A percentile compares a stretch with the other conserved stretches of the same genome.
Evolutionary conservation across 2,797 vertebrate genomes (phyloP).

Genomic region (Poeciliopsis gracilis): DNA sequence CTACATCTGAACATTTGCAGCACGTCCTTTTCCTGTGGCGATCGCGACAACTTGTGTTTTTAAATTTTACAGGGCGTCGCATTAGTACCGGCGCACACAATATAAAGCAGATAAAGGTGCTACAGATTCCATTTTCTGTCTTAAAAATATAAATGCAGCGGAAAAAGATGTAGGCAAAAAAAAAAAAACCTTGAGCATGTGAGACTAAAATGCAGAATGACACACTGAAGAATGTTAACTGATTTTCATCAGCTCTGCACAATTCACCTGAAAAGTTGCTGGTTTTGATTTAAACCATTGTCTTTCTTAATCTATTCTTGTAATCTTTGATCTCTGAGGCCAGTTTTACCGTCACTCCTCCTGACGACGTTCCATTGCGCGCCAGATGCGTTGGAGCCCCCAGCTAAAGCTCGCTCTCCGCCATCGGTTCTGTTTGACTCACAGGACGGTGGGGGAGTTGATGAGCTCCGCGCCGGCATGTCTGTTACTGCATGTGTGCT

Average conservation of each 20-base stretch:
- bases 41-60: slow-evolving; percentile 13
- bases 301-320: neutral
- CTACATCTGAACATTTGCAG: slow-evolving; percentile 18
- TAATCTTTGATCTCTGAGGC: neutral
- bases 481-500: slow-evolving; percentile 59
- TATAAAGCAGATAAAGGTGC: slow-evolving; percentile 50
- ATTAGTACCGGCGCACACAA: slow-evolving; percentile 1
- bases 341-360: neutral
- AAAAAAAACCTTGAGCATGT: neutral
- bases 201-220: slow-evolving; percentile 8
- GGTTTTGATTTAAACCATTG: slow-evolving; percentile 11
- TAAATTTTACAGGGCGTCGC: slow-evolving; percentile 2
- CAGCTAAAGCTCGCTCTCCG: slow-evolving; percentile 19
- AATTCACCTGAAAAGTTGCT: slow-evolving; percentile 34
- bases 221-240: slow-evolving; percentile 40
- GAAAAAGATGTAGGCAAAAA: neutral
- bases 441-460: slow-evolving; percentile 20
- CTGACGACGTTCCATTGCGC: no score
- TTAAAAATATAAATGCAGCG: slow-evolving; percentile 14
- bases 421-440: slow-evolving; percentile 24
- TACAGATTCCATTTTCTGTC: slow-evolving; percentile 28
- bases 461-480: slow-evolving; percentile 48
- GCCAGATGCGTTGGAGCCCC: neutral
- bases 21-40: slow-evolving; percentile 14
- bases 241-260: slow-evolving; percentile 22